Percentiles rank a stretch among this genome's conserved stretches.
These are phyloP conservation scores for Sminthopsis crassicaudata DNA, from an alignment of 2,113 vertebrate species.

Conservation along the genomic window DNA sequence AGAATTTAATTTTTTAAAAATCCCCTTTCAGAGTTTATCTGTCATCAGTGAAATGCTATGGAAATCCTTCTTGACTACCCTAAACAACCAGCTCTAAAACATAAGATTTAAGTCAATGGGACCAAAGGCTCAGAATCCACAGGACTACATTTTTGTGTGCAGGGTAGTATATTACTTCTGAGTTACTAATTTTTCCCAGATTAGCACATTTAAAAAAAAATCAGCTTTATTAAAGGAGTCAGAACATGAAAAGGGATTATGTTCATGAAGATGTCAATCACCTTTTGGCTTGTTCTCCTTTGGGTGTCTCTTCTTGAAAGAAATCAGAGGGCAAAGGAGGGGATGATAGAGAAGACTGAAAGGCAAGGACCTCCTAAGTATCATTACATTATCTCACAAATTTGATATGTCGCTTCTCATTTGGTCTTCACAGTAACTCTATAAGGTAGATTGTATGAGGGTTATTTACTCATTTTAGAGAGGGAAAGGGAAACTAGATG, in stretches of 20 bases:
- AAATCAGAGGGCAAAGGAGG: background rate
- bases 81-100: slow-evolving; percentile 47
- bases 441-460: background rate
- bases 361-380: background rate
- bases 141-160: background rate
- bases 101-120: slow-evolving; percentile 46
- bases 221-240: slow-evolving; percentile 39
- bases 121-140: background rate
- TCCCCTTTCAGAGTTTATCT: slow-evolving; percentile 70
- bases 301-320: slow-evolving; percentile 30
- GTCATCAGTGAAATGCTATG: slow-evolving; percentile 75
- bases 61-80: slow-evolving; percentile 75
- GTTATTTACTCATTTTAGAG: background rate
- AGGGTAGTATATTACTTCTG: slow-evolving; percentile 36
- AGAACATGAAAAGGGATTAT: slow-evolving; percentile 28
- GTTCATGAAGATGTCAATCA: slow-evolving; percentile 41
- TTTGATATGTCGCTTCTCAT: background rate
- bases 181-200: slow-evolving; percentile 52
- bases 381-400: background rate
- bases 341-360: background rate
- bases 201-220: background rate
- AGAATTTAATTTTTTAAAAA: slow-evolving; percentile 75
- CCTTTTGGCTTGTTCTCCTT: background rate
- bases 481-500: background rate
- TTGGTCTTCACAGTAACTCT: background rate